Evolutionary conservation across 2,797 vertebrate species (phyloP).

Genomic region (Peromyscus melanophrys): DNA sequence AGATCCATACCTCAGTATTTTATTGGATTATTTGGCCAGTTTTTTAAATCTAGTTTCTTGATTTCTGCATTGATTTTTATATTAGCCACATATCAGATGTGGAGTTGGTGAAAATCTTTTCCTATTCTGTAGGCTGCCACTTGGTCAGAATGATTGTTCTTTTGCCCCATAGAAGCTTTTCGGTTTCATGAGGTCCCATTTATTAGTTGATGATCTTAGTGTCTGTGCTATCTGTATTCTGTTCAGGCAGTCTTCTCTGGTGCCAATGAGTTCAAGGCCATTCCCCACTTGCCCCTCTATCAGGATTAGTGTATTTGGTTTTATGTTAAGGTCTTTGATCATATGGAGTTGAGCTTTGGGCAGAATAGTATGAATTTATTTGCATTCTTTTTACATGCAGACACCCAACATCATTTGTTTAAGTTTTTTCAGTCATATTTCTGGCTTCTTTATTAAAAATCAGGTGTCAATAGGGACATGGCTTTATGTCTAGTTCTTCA

Average conservation of each 20-base stretch:
- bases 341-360: background rate
- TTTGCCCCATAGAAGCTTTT: background rate
- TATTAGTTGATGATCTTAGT: background rate
- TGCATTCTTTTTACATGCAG: background rate
- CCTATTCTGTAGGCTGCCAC: background rate
- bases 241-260: background rate
- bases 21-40: background rate
- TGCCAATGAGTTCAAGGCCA: background rate
- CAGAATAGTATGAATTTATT: background rate
- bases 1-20: background rate
- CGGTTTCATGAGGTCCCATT: background rate
- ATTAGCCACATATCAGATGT: background rate
- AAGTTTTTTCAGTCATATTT: background rate
- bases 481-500: background rate
- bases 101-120: background rate
- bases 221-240: background rate
- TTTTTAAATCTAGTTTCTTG: background rate
- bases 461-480: background rate
- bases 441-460: background rate
- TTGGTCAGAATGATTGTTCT: background rate
- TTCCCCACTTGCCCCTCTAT: background rate
- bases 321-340: background rate
- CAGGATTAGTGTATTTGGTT: background rate
- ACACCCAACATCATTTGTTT: background rate
- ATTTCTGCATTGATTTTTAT: background rate